Conservation (phyloP, 2,113 vertebrate genomes). For the Mustela lutreola region DNA sequence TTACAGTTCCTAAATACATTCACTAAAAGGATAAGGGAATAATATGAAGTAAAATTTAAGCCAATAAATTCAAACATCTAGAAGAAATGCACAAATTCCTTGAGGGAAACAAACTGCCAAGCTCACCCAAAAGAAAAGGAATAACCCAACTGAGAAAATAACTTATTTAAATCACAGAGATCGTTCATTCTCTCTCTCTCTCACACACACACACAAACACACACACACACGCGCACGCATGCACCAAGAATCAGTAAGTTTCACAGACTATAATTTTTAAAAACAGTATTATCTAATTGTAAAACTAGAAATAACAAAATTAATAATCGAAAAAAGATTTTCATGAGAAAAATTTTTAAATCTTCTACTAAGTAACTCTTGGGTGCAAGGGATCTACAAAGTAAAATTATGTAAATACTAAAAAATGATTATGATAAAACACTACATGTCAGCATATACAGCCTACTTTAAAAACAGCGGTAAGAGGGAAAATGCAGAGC, state of each 20-base stretch:
- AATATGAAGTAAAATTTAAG: conserved; percentile 47
- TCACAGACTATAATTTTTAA: not conserved
- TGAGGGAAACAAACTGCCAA: conserved; percentile 35
- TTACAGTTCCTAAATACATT: not conserved
- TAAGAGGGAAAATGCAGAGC: not conserved
- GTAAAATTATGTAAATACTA: not conserved
- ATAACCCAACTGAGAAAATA: not conserved
- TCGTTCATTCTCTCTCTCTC: not conserved
- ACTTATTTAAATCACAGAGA: not conserved
- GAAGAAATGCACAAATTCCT: conserved; percentile 25
- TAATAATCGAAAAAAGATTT: not conserved
- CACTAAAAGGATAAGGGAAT: not conserved
- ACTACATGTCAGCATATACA: not conserved
- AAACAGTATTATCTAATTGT: not conserved
- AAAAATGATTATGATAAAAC: not conserved
- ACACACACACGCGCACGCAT: not conserved
- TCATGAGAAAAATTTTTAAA: not conserved
- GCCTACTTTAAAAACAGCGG: not conserved
- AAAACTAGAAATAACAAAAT: conserved; percentile 20
- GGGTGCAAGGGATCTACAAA: not conserved
- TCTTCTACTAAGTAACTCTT: not conserved
- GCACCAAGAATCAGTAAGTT: not conserved
- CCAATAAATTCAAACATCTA: conserved; percentile 17
- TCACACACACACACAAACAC: not conserved
- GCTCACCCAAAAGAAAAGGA: not conserved